Conservation (phyloP, 2,888 invertebrate genomes). For the Ramazzottius varieornatus region DNA sequence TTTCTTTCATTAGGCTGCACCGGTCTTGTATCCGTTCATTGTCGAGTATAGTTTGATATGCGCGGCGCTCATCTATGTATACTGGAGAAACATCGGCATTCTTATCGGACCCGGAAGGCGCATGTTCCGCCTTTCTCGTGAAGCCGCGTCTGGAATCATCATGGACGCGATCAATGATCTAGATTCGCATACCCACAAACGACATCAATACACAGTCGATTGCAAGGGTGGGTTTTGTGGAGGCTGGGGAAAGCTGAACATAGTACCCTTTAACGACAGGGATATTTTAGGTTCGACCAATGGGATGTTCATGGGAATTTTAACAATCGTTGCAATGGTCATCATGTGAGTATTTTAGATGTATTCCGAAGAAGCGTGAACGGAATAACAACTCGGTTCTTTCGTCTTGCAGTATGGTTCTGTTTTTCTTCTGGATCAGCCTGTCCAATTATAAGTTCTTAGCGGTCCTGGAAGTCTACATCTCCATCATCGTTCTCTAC, state of each 20-base stretch:
- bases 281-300: background rate
- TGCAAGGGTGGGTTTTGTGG: too few relatives aligned
- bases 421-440: slow-evolving; percentile 67
- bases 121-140: background rate
- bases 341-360: background rate
- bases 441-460: slow-evolving; percentile 44
- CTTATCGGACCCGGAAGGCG: background rate
- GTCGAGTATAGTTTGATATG: slow-evolving; percentile 75
- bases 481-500: slow-evolving; percentile 61
- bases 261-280: too few relatives aligned
- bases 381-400: too few relatives aligned
- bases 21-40: slow-evolving; percentile 73
- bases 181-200: background rate
- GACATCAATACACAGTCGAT: background rate
- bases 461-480: slow-evolving; percentile 62
- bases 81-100: slow-evolving; percentile 56
- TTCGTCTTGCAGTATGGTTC: slow-evolving; percentile 61
- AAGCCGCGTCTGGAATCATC: background rate
- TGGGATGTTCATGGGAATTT: background rate
- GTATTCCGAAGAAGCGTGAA: too few relatives aligned
- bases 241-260: too few relatives aligned
- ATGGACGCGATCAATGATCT: background rate
- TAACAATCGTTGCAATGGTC: background rate
- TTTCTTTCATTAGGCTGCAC: slow-evolving; percentile 37
- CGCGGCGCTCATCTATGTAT: slow-evolving; percentile 73